Percentiles rank a stretch among this genome's conserved stretches.
Conservation (phyloP, 2,888 invertebrate species). For the Epirrhoe alternata region DNA sequence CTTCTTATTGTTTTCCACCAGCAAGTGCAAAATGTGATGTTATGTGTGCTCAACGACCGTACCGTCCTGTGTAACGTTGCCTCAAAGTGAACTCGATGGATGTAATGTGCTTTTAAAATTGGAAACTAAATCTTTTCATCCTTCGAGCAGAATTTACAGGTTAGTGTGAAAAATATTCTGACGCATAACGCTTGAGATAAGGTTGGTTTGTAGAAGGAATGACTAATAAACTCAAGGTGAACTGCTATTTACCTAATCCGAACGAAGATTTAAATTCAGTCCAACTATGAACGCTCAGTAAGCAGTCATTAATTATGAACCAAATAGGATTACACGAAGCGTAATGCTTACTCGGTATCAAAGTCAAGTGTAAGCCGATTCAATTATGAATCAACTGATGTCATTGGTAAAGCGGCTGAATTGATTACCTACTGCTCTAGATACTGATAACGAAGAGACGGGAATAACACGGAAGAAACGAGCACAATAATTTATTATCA, state of each 20-base stretch:
- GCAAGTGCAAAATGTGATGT: conserved; percentile 83
- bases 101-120: conserved; percentile 77
- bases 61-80: conserved; percentile 77
- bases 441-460: conserved; percentile 32
- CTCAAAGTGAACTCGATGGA: conserved; percentile 77
- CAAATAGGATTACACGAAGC: conserved; percentile 37
- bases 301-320: conserved; percentile 42
- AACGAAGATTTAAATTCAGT: conserved; percentile 46
- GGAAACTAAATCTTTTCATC: conserved; percentile 62
- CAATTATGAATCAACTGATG: conserved; percentile 47
- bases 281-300: conserved; percentile 30
- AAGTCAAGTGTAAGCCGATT: conserved; percentile 48
- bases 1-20: conserved; percentile 66
- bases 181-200: conserved; percentile 39
- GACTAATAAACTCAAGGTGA: conserved; percentile 57
- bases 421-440: conserved; percentile 31
- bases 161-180: conserved; percentile 48
- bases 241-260: conserved; percentile 43
- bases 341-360: conserved; percentile 37
- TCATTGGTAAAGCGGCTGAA: conserved; percentile 46
- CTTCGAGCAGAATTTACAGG: conserved; percentile 61
- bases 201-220: conserved; percentile 40
- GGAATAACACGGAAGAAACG: conserved; percentile 37
- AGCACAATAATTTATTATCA: conserved; percentile 48
- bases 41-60: conserved; percentile 77